Base-by-base conservation (phyloP, 2,888 invertebrate genomes). In the Cyrtodaria siliqua region DNA sequence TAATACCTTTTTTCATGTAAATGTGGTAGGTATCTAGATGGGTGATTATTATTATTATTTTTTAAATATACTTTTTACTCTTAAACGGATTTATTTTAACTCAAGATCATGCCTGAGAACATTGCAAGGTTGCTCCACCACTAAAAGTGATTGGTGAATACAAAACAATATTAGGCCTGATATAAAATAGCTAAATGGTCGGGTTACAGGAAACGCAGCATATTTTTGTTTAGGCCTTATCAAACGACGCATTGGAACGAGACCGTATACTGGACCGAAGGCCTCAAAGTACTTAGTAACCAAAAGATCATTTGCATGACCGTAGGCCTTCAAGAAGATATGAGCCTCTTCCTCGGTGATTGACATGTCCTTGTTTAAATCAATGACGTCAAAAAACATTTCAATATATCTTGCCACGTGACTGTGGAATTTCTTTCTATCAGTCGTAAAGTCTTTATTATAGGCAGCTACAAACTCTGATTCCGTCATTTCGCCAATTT, bases 261-360 rank as follows among this genome's bases (percentile, higher is more conserved):
- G 52, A 20, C 70, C 80, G 9, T 85, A 63, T 18, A 44, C 44
- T 4, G 79, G 78, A 8, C 74, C 63, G 59, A 83, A 78, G 4
- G 70, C 62, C 16, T 76, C 50, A 53, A 84, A 86, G 23, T 83
- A 83, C 56, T 71, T 84, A 14, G 75, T 76, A 50, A 83, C 84
- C 18, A 79, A 26, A 6, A 68, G 78, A 27, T 83, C 82, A 40
- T 86, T 84, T 52, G 84, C 85, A 33, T 86, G 85, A 60, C 85
- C 85, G 38, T 83, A 84, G 8, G 85, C 84, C 59, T 79, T 76
- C 52, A 84, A 86, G 24, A 84, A 84, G 23, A 79, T 81, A 14
- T 83, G 77, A 38, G 84, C 84, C 52, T 86, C 85, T 6, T 83
- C 76, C 33, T 81, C 75, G 47, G 82, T 81, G 38, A 86, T 86